Base-by-base conservation (phyloP, 2,113 vertebrate genomes). In the Rhabdornis inornatus region DNA sequence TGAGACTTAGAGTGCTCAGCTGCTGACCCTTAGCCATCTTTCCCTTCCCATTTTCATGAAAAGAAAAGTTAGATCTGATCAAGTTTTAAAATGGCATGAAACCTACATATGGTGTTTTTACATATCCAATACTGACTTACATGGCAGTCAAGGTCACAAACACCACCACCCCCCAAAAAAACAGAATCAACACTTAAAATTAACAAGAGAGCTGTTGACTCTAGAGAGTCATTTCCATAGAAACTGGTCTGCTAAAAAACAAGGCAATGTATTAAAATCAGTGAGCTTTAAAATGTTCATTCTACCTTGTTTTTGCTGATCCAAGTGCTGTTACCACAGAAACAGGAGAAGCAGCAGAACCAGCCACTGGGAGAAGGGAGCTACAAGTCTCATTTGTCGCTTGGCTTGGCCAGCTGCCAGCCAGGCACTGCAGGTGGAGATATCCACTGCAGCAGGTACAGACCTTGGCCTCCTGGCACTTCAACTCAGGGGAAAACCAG, bases 261-360 rank as follows among this genome's bases (percentile, higher is more conserved):
- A 90, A 87, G 88, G 76, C 76, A 88, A 77, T 59, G 64, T 79
- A 92, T 87, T 92, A 95, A 90, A 92, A 83, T 80, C 88, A 83
- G 76, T 56, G 35, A 91, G 88, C 83, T 93, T 92, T 81, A 86
- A 88, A 92, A 81, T 47, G 68, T 44, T 95, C 83, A 13, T 77
- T 94, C 90, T 93, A 86, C 92, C 88, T 93, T 89, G 79, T 9
- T 78, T 93, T 68, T 94, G 80, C 93, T 82, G 93, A 96, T 93
- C 92, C 88, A 80, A 92, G 70, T 64, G 88, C 90, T 93, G 94
- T 96, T 96, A 90, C 94, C 94, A 96, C 92, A 97, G 96, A 96
- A 96, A 96, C 93, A 93, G 76, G 31, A 88, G 75, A 53, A 88
- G 93, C 63, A 90, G 79, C 33, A 0, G 4, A 94, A 91, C 9